Conservation (phyloP, 2,888 invertebrate species). For the Anthophora plumipes region DNA sequence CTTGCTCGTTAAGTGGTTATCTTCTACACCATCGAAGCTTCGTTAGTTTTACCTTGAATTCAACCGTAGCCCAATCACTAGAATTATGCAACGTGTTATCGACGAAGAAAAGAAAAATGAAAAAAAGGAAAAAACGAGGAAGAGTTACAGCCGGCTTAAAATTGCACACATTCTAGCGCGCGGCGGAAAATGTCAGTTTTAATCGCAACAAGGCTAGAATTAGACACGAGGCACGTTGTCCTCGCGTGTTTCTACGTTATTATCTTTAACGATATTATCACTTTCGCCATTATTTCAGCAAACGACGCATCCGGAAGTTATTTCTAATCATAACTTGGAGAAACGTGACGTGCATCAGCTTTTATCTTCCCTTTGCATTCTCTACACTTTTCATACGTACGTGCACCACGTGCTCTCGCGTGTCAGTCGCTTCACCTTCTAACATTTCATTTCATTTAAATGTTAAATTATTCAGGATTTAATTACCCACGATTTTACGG, state of each 20-base stretch:
- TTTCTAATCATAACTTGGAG: slow-evolving; percentile 42
- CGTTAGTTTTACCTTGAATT: too few species aligned
- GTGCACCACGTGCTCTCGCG: background rate
- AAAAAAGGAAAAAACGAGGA: too few species aligned
- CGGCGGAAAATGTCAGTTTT: background rate
- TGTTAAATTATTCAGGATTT: slow-evolving; percentile 4
- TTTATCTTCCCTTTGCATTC: slow-evolving; percentile 17
- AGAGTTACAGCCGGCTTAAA: too few species aligned
- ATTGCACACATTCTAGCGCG: too few species aligned
- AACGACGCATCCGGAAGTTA: slow-evolving; percentile 32
- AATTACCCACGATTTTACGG: slow-evolving; percentile 14
- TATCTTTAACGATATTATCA: slow-evolving; percentile 42
- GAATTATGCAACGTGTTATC: too few species aligned
- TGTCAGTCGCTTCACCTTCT: background rate
- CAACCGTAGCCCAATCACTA: too few species aligned
- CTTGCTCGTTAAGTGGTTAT: too few species aligned
- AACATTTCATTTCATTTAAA: background rate
- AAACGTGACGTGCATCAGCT: slow-evolving; percentile 19
- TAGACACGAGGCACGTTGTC: background rate
- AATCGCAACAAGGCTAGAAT: background rate
- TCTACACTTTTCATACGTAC: background rate
- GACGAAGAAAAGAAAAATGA: too few species aligned
- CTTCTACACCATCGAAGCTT: too few species aligned
- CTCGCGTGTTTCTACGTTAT: slow-evolving; percentile 32
- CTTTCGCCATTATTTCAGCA: slow-evolving; percentile 19